Percentiles rank a stretch among this genome's conserved stretches.
Evolutionary conservation across 53 echinoderm and acorn worm genomes (phyloP).

Genomic region (Henricia sp.): DNA sequence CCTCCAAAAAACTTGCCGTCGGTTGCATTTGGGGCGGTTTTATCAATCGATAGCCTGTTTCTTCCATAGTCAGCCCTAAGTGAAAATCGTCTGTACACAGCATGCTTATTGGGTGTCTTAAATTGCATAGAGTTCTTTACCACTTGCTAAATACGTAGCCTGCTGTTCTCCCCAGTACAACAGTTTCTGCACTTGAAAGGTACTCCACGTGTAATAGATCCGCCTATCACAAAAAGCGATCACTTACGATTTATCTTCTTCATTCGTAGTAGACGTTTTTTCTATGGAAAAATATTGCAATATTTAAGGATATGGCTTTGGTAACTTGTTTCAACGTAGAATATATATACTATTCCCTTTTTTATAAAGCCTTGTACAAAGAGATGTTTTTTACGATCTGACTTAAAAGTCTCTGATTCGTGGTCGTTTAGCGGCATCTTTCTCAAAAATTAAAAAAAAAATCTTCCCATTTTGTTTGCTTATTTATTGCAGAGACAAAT

Average conservation of each 20-base stretch:
- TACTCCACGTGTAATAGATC: conserved; percentile 39
- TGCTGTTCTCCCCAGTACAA: conserved; percentile 53
- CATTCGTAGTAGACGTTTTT: conserved; percentile 44
- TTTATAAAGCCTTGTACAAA: conserved; percentile 65
- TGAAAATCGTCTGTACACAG: conserved; percentile 25
- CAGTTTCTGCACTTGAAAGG: conserved; percentile 49
- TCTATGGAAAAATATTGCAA: conserved; percentile 60
- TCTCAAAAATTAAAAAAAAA: conserved; percentile 48
- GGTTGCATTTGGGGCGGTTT: too few relatives aligned
- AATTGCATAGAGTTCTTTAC: conserved; percentile 50
- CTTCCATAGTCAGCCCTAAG: conserved; percentile 23
- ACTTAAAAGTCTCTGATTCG: conserved; percentile 46
- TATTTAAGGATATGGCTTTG: conserved; percentile 49
- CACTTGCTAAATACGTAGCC: conserved; percentile 34
- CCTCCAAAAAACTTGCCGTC: too few relatives aligned
- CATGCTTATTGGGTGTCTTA: conserved; percentile 49
- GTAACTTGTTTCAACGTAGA: conserved; percentile 63
- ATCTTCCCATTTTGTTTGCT: conserved; percentile 52
- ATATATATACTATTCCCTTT: conserved; percentile 59
- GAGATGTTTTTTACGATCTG: conserved; percentile 58
- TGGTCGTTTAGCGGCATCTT: conserved; percentile 52
- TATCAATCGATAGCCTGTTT: conserved; percentile 14
- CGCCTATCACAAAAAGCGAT: conserved; percentile 18
- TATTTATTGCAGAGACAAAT: conserved; percentile 37
- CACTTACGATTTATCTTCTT: conserved; percentile 51